Base-by-base conservation (phyloP, 2,797 vertebrate species). In the Paratrypauchen microcephalus region DNA sequence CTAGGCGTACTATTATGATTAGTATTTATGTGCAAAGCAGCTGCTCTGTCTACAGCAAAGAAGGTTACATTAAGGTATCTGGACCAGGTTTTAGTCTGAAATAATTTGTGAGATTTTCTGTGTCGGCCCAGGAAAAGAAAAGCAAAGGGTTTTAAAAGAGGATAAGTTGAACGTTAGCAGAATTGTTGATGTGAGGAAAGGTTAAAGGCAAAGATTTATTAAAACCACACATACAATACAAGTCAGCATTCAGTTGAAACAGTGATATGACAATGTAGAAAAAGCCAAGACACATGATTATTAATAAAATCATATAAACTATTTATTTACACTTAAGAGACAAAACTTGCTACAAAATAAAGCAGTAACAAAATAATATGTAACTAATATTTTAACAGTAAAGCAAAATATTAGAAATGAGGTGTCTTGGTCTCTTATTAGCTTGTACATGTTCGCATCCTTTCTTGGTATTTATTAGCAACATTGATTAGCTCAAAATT, bases 381-480 rank as follows among this genome's bases (percentile, higher is more conserved):
- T 48, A 64, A 48, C 61, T 45, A 63, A 45, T 63, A 64, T 47
- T 47, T 24, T 23, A 39, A 61, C 36, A 63, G 36, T 45, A 26
- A 26, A 64, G 21, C 16, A 63, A 45, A 45, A 63, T 63, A 47
- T 48, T 64, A 16, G 13, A 62, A 45, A 62, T 23, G 21, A 23
- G 36, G 60, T 62, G 36, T 62, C 60, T 62, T 62, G 36, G 36
- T 23, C 32, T 62, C 23, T 24, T 18, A 64, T 24, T 64, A 64
- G 41, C 62, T 24, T 48, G 41, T 62, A 36, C 36, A 23, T 58
- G 24, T 47, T 64, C 36, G 28, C 6, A 68, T 66, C 67, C 58
- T 64, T 23, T 66, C 68, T 58, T 69, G 21, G 82, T 79, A 72
- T 78, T 79, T 60, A 52, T 65, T 76, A 81, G 71, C 60, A 66